A percentile compares a stretch with the other conserved stretches of the same genome.
Evolutionary conservation across 2,113 vertebrate species (phyloP).

Genomic region (Pollimyrus isidori): DNA sequence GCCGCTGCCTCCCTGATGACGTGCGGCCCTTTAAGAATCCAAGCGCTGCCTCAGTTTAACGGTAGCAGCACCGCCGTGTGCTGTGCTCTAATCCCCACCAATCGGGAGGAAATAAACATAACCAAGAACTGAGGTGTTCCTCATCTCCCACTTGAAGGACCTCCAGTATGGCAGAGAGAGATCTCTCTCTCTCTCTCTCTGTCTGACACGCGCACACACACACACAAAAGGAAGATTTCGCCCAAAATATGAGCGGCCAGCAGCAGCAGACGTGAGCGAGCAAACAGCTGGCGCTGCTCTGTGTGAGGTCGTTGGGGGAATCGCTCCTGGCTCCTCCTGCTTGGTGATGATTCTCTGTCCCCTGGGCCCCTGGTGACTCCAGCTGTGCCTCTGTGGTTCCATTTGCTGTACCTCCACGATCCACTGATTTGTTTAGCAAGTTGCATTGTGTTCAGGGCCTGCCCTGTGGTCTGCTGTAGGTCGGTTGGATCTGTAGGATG

Average conservation of each 20-base stretch:
- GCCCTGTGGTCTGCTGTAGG: not conserved
- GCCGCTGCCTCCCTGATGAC: not conserved
- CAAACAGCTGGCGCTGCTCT: not conserved
- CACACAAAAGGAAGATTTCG: not conserved
- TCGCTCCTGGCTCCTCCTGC: not conserved
- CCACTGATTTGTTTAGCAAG: not conserved
- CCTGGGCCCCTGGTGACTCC: not conserved
- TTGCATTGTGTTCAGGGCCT: not conserved
- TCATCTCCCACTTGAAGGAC: not conserved
- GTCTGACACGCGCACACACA: not conserved
- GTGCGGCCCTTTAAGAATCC: not conserved
- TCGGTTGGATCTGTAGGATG: not conserved
- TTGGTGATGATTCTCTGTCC: not conserved
- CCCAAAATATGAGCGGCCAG: not conserved
- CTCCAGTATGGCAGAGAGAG: not conserved
- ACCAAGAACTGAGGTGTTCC: not conserved
- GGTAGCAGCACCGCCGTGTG: not conserved
- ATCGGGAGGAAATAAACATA: not conserved
- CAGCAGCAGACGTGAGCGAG: not conserved
- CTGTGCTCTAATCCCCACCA: not conserved
- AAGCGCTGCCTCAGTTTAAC: no score
- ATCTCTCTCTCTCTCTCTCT: not conserved
- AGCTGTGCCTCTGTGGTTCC: not conserved
- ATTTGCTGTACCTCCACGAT: not conserved
- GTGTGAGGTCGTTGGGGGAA: not conserved